Base-by-base conservation (phyloP, 2,113 vertebrate genomes). In the Romanogobio albipinnatus region DNA sequence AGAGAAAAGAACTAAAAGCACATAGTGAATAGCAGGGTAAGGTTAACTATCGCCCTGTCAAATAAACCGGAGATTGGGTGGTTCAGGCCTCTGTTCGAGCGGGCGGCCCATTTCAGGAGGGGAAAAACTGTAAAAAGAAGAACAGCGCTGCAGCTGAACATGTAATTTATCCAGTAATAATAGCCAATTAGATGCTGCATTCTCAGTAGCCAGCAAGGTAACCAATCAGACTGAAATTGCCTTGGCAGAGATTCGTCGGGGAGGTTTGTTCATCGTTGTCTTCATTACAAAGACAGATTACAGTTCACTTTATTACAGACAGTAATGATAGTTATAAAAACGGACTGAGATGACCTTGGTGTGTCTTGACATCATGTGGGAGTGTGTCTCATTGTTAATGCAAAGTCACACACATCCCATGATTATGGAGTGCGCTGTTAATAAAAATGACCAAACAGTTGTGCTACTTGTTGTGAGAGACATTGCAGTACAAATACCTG, bases 131-230 rank as follows among this genome's bases (percentile, higher is more conserved):
- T n/a, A n/a, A 58, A 53, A 82, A 71, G 33, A 24, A 82, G 47
- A 71, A 56, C 45, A 56, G 80, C 8, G 8, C 80, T 19, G 47
- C 39, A 39, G 39, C 24, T 39, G 47, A 82, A 82, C 51, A 71
- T 82, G 80, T 71, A 82, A 82, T 82, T 82, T 82, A 56, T 82
- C 80, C 51, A 56, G 80, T 82, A 82, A 82, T 82, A 71, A 82
- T 53, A 82, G 80, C 80, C 80, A 82, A 82, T 82, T 71, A 82
- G 80, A 82, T 82, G 66, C 49, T 43, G 66, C 19, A 24, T 82
- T 68, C 80, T 82, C 49, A 53, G 64, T 82, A 33, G 80, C 66
- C 45, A 53, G 33, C 17, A 71, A 82, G 80, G 66, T 58, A 58
- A 71, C 80, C 80, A 71, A 82, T 82, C 66, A 82, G 80, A 56